phyloP scores from a whole-genome alignment of 2,888 invertebrate species.

The Dynastes maya region DNA sequence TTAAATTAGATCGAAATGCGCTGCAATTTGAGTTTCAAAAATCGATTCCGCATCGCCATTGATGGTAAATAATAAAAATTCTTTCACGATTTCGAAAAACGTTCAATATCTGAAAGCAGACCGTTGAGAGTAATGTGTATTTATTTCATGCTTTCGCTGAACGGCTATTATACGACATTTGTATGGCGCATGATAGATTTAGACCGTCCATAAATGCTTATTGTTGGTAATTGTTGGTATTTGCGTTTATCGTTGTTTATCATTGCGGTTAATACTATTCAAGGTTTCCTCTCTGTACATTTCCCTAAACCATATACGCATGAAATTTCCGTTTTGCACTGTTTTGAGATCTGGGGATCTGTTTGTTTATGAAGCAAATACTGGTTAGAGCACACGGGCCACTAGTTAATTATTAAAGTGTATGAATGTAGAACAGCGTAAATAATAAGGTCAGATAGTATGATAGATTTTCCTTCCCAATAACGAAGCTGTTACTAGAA shows the following conservation, averaged over 20 bases:
- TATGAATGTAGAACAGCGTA: no score
- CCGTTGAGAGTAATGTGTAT: constrained; percentile 6
- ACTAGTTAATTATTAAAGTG: neutral
- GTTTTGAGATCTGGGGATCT: neutral
- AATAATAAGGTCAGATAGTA: no score
- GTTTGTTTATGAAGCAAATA: constrained; percentile 1
- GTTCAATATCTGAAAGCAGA: neutral
- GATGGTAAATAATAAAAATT: neutral
- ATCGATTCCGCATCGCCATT: no score
- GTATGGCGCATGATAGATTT: constrained; percentile 26
- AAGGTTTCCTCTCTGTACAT: neutral
- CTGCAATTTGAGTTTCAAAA: no score
- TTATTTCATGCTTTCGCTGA: constrained; percentile 19
- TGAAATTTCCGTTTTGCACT: neutral
- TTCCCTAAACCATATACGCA: neutral
- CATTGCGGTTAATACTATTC: neutral
- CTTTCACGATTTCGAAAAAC: constrained; percentile 7
- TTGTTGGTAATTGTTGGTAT: constrained; percentile 11
- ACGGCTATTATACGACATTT: constrained; percentile 1
- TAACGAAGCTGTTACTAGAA: no score
- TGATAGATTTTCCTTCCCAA: no score
- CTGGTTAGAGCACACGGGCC: neutral
- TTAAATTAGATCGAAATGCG: no score
- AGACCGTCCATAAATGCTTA: constrained; percentile 17
- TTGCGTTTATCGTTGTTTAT: constrained; percentile 5